phyloP scores from a whole-genome alignment of 2,113 vertebrate species.

The Trematocara zebra region DNA sequence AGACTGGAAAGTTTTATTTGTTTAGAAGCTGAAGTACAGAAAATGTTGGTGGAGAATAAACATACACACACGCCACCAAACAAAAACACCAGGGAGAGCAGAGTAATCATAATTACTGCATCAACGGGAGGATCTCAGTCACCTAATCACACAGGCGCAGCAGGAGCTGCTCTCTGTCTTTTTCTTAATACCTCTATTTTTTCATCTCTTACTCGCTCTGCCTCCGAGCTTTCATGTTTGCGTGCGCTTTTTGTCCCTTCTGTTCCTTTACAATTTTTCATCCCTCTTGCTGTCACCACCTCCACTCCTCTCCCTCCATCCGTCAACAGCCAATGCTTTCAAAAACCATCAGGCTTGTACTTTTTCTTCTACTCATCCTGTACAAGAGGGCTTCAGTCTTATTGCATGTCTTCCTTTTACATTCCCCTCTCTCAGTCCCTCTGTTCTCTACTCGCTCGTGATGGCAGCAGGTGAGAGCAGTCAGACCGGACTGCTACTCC shows the following conservation, averaged over 20 bases:
- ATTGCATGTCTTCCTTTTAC: neutral
- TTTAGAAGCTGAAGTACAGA: neutral
- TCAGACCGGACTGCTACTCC: slow-evolving; percentile 1
- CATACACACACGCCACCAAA: neutral
- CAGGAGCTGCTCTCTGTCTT: slow-evolving; percentile 7
- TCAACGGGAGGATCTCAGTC: slow-evolving; percentile 22
- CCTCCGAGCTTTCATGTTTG: neutral
- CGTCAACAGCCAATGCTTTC: slow-evolving; percentile 8
- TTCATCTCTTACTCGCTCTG: neutral
- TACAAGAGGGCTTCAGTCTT: neutral
- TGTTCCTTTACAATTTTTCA: slow-evolving; percentile 15
- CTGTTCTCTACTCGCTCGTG: neutral
- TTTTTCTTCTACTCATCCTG: neutral
- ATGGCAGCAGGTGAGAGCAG: slow-evolving; percentile 6
- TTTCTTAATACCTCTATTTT: neutral
- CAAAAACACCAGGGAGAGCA: neutral
- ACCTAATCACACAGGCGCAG: slow-evolving; percentile 30
- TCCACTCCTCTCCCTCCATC: neutral
- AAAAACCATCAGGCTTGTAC: neutral
- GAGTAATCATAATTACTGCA: slow-evolving; percentile 33
- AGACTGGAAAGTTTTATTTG: neutral
- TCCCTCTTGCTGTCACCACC: neutral
- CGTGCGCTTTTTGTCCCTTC: neutral
- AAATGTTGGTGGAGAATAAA: neutral
- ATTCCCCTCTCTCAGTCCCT: neutral